These are phyloP conservation scores for Lepidocyrtoides sp. DNA, from an alignment of 2,888 invertebrate genomes.

Conservation along the genomic window DNA sequence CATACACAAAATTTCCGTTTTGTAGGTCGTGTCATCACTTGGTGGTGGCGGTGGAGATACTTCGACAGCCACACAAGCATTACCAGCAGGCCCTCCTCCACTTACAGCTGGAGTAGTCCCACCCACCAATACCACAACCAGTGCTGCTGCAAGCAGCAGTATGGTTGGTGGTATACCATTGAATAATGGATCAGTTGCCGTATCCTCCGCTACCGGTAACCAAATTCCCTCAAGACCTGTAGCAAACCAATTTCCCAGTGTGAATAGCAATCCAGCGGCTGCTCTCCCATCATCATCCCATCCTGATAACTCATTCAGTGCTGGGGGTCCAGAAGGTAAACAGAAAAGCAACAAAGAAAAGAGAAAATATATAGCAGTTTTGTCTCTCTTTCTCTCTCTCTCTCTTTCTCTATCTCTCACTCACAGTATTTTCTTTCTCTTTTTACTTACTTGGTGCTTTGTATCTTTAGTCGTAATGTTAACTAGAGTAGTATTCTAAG, in stretches of 20 bases:
- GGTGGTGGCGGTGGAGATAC: conserved; percentile 45
- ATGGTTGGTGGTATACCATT: conserved; percentile 58
- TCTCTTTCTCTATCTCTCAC: not conserved
- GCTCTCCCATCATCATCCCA: conserved; percentile 57
- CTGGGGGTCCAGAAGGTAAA: conserved; percentile 74
- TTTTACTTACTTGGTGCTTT: not conserved
- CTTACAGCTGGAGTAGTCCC: conserved; percentile 2
- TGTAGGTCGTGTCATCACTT: conserved; percentile 75
- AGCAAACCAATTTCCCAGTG: conserved; percentile 67
- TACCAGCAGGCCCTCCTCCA: conserved; percentile 56
- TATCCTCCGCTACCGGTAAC: conserved; percentile 34
- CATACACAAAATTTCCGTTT: not conserved
- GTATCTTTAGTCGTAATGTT: not conserved
- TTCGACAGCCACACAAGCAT: conserved; percentile 29
- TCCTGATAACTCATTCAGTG: conserved; percentile 73
- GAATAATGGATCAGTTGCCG: conserved; percentile 80
- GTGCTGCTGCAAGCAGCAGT: not conserved
- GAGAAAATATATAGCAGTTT: not conserved
- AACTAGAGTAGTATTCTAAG: not conserved
- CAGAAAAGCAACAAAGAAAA: not conserved
- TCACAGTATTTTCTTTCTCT: not conserved
- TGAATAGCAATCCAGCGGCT: conserved; percentile 73
- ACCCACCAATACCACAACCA: not conserved
- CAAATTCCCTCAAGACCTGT: conserved; percentile 42
- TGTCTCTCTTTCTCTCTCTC: not conserved